Conservation (phyloP, 1,140 invertebrate species). For the Meloidogyne floridensis region DNA sequence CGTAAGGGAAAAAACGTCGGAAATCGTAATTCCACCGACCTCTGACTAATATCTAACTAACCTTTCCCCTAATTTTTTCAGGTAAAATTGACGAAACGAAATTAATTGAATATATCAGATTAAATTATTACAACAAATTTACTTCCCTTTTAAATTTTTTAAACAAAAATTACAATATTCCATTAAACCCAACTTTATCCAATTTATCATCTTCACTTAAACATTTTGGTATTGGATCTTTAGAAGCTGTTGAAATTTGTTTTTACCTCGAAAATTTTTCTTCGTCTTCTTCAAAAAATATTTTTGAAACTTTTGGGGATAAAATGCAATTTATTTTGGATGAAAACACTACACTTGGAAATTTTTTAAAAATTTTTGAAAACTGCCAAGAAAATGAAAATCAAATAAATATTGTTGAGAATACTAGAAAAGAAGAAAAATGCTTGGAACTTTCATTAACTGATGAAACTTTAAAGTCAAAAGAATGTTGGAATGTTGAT, state of each 20-base stretch:
- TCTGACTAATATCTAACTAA: too few relatives aligned
- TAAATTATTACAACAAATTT: slow-evolving; percentile 15
- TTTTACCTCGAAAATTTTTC: slow-evolving; percentile 21
- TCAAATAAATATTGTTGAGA: background rate
- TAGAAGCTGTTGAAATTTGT: slow-evolving; percentile 27
- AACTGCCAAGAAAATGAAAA: background rate
- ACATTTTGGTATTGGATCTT: slow-evolving; percentile 29
- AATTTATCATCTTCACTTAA: slow-evolving; percentile 14
- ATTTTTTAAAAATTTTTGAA: slow-evolving; percentile 9
- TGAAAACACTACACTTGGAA: slow-evolving; percentile 17
- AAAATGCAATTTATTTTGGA: slow-evolving; percentile 26
- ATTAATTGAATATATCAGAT: background rate
- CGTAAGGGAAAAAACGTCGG: too few relatives aligned
- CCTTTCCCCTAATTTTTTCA: background rate
- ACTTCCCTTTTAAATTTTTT: slow-evolving; percentile 13
- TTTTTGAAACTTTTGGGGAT: background rate
- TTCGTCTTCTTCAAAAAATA: background rate
- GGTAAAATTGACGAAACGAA: slow-evolving; percentile 22
- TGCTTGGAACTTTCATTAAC: background rate
- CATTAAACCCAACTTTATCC: background rate
- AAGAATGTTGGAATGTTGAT: slow-evolving; percentile 15
- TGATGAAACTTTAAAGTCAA: background rate
- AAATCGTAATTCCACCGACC: too few relatives aligned
- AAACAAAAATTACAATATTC: slow-evolving; percentile 6
- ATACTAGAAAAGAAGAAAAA: background rate